phyloP scores from a whole-genome alignment of 1,140 invertebrate species.

The Drosophila takahashii region DNA sequence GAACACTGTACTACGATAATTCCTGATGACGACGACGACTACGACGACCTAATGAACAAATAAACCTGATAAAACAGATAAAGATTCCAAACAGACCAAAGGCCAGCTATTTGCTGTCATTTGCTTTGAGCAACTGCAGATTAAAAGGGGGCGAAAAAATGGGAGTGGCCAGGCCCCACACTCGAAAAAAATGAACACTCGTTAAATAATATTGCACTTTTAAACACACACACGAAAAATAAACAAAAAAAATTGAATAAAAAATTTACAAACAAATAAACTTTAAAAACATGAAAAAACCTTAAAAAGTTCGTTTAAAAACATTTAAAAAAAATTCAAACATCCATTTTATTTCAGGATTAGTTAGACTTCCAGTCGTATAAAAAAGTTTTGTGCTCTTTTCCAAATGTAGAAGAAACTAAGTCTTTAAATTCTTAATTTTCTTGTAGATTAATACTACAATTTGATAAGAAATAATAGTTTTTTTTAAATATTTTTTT shows the following conservation, averaged over 20 bases:
- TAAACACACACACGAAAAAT: not conserved
- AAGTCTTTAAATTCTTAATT: too few species aligned
- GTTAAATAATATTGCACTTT: conserved; percentile 1
- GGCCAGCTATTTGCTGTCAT: conserved; percentile 38
- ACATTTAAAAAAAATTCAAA: too few species aligned
- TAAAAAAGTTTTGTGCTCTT: too few species aligned
- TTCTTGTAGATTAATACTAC: too few species aligned
- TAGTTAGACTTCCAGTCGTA: too few species aligned
- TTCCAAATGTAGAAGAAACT: too few species aligned
- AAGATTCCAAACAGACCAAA: conserved; percentile 28
- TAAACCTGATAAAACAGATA: conserved; percentile 45
- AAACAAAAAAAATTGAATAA: not conserved
- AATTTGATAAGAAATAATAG: too few species aligned
- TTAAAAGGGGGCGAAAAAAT: conserved; percentile 10
- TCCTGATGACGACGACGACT: conserved; percentile 24
- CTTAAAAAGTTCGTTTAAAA: not conserved
- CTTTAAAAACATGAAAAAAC: too few species aligned
- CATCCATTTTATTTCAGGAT: too few species aligned
- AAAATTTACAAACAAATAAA: not conserved
- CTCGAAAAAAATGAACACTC: not conserved
- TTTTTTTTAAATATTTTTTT: too few species aligned
- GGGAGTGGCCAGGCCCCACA: not conserved
- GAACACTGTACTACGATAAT: conserved; percentile 34
- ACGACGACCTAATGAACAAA: conserved; percentile 54
- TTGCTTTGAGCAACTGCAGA: conserved; percentile 45